Percentiles rank a stretch among this genome's conserved stretches.
phyloP scores from a whole-genome alignment of 1,140 invertebrate species.

The Pemphigus obesinymphae region DNA sequence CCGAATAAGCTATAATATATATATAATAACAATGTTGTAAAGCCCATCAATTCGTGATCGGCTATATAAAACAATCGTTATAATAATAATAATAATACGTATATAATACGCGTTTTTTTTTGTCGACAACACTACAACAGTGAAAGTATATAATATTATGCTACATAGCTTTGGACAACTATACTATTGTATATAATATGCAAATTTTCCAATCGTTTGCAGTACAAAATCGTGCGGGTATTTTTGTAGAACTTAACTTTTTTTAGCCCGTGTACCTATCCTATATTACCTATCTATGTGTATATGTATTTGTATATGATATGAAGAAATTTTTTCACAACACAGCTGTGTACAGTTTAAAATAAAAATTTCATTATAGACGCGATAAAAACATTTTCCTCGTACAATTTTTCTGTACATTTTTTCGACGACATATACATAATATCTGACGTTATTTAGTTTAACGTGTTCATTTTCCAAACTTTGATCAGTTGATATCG shows the following conservation, averaged over 20 bases:
- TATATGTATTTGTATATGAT: too few species aligned
- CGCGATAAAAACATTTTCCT: not conserved
- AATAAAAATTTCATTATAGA: too few species aligned
- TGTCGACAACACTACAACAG: not conserved
- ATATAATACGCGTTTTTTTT: not conserved
- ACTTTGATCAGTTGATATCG: not conserved
- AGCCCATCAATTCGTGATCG: constrained; percentile 7
- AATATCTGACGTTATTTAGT: not conserved
- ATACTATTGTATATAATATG: not conserved
- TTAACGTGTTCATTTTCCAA: not conserved
- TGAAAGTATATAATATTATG: not conserved
- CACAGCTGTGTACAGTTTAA: too few species aligned
- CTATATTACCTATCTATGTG: too few species aligned
- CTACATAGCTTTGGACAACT: not conserved
- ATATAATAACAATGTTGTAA: not conserved
- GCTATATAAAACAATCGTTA: not conserved
- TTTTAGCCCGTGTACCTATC: not conserved
- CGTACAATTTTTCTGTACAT: not conserved
- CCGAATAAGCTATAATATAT: too few species aligned
- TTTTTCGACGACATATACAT: too few species aligned
- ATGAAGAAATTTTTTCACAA: too few species aligned
- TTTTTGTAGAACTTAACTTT: not conserved
- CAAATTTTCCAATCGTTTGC: not conserved
- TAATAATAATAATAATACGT: not conserved
- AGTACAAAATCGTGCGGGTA: not conserved